phyloP scores from a whole-genome alignment of 2,113 vertebrate species.

The Thomomys bottae region DNA sequence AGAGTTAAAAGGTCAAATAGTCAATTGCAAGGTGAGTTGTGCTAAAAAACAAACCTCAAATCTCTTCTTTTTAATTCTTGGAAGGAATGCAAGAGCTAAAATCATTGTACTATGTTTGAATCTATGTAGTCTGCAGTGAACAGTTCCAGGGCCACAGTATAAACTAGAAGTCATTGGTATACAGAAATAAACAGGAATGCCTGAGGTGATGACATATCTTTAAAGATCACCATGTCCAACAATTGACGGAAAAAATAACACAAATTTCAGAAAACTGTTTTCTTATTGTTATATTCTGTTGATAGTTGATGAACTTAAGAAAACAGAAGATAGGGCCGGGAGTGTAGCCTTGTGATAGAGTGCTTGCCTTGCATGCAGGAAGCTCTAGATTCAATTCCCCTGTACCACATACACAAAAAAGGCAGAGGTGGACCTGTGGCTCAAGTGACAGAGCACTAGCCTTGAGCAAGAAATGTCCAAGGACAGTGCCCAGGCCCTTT shows the following conservation, averaged over 20 bases:
- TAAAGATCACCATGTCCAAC: not conserved
- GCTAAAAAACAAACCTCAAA: not conserved
- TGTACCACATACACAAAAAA: too few species aligned
- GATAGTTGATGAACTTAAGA: not conserved
- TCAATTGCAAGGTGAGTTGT: constrained; percentile 14
- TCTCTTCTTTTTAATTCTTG: not conserved
- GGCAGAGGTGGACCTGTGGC: too few species aligned
- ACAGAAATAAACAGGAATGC: constrained; percentile 25
- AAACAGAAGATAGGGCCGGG: too few species aligned
- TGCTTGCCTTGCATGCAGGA: too few species aligned
- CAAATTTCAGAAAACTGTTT: constrained; percentile 1
- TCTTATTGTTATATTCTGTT: constrained; percentile 3
- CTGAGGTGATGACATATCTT: not conserved
- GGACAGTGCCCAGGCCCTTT: too few species aligned
- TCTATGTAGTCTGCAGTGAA: not conserved
- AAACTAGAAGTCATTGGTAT: not conserved
- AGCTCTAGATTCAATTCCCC: too few species aligned
- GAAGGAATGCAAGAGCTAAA: not conserved
- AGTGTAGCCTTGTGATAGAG: too few species aligned
- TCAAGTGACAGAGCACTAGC: too few species aligned
- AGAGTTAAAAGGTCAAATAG: constrained; percentile 50
- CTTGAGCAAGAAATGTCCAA: too few species aligned
- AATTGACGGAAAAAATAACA: constrained; percentile 22
- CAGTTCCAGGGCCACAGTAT: not conserved
- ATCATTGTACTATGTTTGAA: not conserved